Percentiles rank a stretch among this genome's conserved stretches.
Conservation (phyloP, 2,797 vertebrate species). For the Phylloscopus collybita region DNA sequence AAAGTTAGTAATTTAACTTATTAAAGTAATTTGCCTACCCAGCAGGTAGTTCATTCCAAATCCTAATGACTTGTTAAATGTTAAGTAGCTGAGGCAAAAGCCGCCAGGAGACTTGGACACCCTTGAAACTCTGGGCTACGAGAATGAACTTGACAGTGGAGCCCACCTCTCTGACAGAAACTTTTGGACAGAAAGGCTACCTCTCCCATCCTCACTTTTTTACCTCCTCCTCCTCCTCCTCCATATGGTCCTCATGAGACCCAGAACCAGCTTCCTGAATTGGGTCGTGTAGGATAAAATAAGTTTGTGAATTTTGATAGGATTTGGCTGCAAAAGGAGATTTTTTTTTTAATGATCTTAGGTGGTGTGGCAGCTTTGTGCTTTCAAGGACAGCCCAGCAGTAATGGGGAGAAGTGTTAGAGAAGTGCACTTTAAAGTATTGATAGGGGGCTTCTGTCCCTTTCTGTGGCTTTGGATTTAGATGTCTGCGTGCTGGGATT, state of each 20-base stretch:
- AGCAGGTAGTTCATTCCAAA: conserved; percentile 50
- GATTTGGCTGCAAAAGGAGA: not conserved
- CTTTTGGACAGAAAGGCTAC: not conserved
- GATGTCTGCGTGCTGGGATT: not conserved
- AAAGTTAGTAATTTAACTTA: conserved; percentile 47
- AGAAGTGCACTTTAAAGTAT: not conserved
- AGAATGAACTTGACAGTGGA: not conserved
- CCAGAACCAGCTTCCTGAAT: not conserved
- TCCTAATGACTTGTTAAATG: conserved; percentile 34
- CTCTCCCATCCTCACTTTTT: not conserved
- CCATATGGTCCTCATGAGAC: not conserved
- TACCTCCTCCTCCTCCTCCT: not conserved
- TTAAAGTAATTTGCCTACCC: conserved; percentile 55
- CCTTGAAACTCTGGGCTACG: not conserved
- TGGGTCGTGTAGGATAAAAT: not conserved
- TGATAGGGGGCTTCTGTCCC: not conserved
- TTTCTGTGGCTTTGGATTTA: not conserved
- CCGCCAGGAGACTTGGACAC: not conserved
- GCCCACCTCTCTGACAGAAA: not conserved
- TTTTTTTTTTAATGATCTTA: not conserved
- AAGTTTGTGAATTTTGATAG: not conserved
- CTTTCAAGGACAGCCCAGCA: not conserved
- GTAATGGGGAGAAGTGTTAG: not conserved
- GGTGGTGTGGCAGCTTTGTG: fast-evolving
- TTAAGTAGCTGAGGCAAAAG: conserved; percentile 27